Conservation (phyloP, 1,140 invertebrate species). For the Ips typographus region DNA sequence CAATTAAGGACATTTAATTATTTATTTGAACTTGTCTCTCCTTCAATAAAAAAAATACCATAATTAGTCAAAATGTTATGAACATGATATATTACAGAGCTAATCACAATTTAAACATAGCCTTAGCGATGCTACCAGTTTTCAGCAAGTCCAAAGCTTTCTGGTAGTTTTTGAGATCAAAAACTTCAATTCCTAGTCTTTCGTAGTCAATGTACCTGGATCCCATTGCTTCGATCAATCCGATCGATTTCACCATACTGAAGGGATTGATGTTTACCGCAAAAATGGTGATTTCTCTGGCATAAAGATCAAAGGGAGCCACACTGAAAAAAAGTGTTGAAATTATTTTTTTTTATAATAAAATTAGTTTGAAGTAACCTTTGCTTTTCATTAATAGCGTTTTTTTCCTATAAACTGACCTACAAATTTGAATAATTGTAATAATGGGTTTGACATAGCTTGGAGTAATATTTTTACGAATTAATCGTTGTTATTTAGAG, state of each 20-base stretch:
- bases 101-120: slow-evolving; percentile 61
- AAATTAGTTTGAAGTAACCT: too few relatives aligned
- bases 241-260: slow-evolving; percentile 63
- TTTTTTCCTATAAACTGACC: too few relatives aligned
- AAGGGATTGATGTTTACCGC: slow-evolving; percentile 70
- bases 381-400: too few relatives aligned
- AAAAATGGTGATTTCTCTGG: slow-evolving; percentile 64
- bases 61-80: too few relatives aligned
- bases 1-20: too few relatives aligned
- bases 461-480: too few relatives aligned
- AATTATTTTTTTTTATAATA: too few relatives aligned
- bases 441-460: too few relatives aligned
- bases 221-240: slow-evolving; percentile 63
- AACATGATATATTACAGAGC: not conserved
- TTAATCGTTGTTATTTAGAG: too few relatives aligned
- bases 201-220: slow-evolving; percentile 61
- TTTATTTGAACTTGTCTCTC: too few relatives aligned
- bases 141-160: slow-evolving; percentile 61
- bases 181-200: slow-evolving; percentile 65
- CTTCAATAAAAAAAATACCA: too few relatives aligned
- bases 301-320: slow-evolving; percentile 61
- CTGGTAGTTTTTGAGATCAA: slow-evolving; percentile 59
- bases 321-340: slow-evolving; percentile 59
- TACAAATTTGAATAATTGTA: too few relatives aligned
- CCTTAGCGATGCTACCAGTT: slow-evolving; percentile 64